Base-by-base conservation (phyloP, 2,797 vertebrate species). In the Onychomys arenicola region DNA sequence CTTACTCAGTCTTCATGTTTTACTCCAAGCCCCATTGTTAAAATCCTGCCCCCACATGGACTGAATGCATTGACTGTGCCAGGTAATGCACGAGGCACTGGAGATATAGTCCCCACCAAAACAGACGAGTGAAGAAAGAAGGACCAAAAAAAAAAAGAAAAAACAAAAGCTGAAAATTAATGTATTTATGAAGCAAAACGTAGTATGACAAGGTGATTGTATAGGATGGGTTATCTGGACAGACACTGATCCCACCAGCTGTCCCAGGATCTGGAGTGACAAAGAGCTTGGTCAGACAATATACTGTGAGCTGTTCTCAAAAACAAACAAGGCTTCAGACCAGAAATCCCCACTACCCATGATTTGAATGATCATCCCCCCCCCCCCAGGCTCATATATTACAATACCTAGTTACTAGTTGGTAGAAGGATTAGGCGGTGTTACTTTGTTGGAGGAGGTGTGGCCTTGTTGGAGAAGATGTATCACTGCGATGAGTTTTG, bases 311-410 rank as follows among this genome's bases (percentile, higher is more conserved):
- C 3, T 91, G 43, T 80, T 21, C 73, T 69, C 57, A 13, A 71
- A 96, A 89, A 92, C 61, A 94, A 92, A 11, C 52, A 55, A 93
- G 43, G 25, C 52, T 78, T 90, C n/a, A 92, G 61, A 86, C 11
- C 21, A 77, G 10, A 19, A 88, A 46, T 73, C 63, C 14, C 7
- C 19, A 37, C 63, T 23, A 73, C 37, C 6, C 27, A 71, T 27
- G 12, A 13, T n/a, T 9, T 16, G 2, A 52, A 69, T 69, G 43
- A 25, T 4, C 67, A 86, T 6, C 21, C n/a, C n/a, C n/a, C n/a
- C 43, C 63, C 43, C 13, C 17, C 9, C 4, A 25, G 43, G 43
- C 43, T 52, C 43, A 69, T 52, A 23, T 16, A 52, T 52, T 52
- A 52, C 21, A 52, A 69, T 86, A 46, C 52, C 61, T 49, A 17